phyloP scores from a whole-genome alignment of 2,797 vertebrate genomes.

The Xerus rutilus region DNA sequence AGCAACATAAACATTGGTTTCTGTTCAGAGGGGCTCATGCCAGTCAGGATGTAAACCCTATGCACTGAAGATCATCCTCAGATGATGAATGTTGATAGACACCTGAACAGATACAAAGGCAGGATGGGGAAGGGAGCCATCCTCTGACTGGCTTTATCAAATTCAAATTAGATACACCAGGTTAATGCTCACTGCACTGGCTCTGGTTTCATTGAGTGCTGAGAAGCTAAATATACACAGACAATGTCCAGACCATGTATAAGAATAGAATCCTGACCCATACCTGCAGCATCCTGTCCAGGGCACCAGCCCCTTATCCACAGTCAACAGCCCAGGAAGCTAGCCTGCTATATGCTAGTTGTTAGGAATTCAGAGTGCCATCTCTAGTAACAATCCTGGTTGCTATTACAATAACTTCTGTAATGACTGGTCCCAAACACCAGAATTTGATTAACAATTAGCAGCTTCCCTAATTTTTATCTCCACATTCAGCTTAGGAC shows the following conservation, averaged over 20 bases:
- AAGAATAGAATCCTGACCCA: background rate
- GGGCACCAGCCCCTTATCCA: background rate
- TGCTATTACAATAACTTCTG: background rate
- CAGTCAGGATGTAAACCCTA: background rate
- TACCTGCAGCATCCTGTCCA: background rate
- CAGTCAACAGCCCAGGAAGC: background rate
- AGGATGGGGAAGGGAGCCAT: background rate
- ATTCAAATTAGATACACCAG: background rate
- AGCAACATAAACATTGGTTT: background rate
- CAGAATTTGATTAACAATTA: background rate
- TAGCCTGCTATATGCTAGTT: background rate
- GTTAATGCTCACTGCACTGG: background rate
- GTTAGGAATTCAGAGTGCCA: background rate
- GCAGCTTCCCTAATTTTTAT: background rate
- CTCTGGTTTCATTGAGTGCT: background rate
- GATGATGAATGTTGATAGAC: background rate
- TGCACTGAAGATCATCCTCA: background rate
- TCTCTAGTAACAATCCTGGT: background rate
- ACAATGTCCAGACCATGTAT: background rate
- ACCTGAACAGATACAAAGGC: background rate
- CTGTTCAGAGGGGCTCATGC: background rate
- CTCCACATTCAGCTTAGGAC: background rate
- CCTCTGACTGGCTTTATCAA: background rate
- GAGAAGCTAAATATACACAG: background rate
- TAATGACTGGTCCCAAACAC: background rate